Base-by-base conservation (phyloP, 2,888 invertebrate genomes). In the Yponomeuta sedellus region DNA sequence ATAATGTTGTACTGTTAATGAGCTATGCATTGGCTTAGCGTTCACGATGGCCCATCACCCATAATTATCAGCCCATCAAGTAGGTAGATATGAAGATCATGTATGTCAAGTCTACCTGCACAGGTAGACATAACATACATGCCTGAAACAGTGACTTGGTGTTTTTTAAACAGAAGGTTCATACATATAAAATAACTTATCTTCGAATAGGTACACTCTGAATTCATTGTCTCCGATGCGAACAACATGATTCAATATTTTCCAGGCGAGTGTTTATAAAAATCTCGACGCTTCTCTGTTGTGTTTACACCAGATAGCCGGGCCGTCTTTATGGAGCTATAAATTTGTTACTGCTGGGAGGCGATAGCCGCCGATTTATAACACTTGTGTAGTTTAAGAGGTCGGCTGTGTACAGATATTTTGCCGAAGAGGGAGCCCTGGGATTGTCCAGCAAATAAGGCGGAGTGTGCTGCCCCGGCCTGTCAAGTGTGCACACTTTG, bases 301-400 rank as follows among this genome's bases (percentile, higher is more conserved):
- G 12, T 52, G 44, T 73, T 72, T 71, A 72, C 75, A 75, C 79
- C 77, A 81, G 79, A 82, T 82, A 79, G 76, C 73, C 71, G 77
- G 77, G 77, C 78, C 79, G 77, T 81, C 78, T 85, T 85, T 85
- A 85, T 85, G 77, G 82, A 76, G 73, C 75, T 76, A 82, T 87
- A 85, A 86, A 86, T 78, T 78, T 82, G 83, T 85, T 86, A 86
- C 84, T 81, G 84, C 81, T 75, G 69, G 68, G 74, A 74, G 74
- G 77, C 82, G 85, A 85, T 87, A 85, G 82, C 82, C 73, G 71
- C 72, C 82, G 81, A 85, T 86, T 85, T 86, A 85, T 83, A 86
- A 85, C 83, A 81, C 83, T 85, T 80, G 77, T 76, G 77, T 73
- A 70, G 72, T 74, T 77, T 69, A 72, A 66, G 73, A 64, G 68